Evolutionary conservation across 2,113 vertebrate species (phyloP).

Genomic region (Circaetus cinerascens): DNA sequence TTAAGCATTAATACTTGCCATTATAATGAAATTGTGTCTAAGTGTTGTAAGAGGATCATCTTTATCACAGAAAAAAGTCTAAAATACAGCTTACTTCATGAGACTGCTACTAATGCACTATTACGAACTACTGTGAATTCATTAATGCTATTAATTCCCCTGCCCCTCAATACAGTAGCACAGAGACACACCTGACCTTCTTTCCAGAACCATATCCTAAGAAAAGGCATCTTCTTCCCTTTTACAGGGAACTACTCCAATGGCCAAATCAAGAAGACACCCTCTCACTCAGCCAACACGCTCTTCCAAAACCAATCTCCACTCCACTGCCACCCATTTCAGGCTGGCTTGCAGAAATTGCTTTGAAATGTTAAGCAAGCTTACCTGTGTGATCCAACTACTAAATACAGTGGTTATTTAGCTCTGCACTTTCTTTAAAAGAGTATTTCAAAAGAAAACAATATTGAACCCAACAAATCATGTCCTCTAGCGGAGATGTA

Average conservation of each 20-base stretch:
- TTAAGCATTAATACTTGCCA: neutral
- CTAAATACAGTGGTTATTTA: neutral
- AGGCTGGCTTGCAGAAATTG: neutral
- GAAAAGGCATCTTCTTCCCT: neutral
- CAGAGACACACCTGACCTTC: neutral
- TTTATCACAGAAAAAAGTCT: neutral
- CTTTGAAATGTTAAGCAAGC: neutral
- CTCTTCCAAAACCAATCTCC: neutral
- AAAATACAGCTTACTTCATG: neutral
- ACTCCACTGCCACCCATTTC: neutral
- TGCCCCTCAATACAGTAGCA: neutral
- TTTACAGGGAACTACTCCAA: neutral
- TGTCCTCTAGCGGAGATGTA: neutral
- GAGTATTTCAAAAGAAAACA: neutral
- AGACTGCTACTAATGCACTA: neutral
- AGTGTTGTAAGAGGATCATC: neutral
- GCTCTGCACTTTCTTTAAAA: neutral
- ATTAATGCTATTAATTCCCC: neutral
- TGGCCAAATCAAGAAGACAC: neutral
- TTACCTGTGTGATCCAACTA: neutral
- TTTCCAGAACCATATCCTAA: neutral
- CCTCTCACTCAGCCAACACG: fast-evolving
- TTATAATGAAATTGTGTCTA: neutral
- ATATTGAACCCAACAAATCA: neutral
- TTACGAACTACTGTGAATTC: neutral